Evolutionary conservation across 2,888 invertebrate species (phyloP).

Genomic region (Oegoconia quadripuncta): DNA sequence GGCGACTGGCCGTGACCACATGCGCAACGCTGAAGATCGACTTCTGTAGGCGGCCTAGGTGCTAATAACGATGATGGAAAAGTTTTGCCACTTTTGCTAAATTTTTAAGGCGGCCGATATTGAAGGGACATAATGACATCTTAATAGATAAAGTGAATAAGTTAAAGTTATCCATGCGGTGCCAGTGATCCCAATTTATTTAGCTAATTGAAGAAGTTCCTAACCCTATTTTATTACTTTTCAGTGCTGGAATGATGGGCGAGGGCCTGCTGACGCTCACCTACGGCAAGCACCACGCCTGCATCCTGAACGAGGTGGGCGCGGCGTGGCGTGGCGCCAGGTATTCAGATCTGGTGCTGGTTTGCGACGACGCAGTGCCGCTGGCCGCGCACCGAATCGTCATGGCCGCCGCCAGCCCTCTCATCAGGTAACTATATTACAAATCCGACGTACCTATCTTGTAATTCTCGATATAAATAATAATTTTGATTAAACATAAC

Average conservation of each 20-base stretch:
- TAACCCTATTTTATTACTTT: slow-evolving; percentile 18
- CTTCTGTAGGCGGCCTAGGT: no score
- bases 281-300: slow-evolving; percentile 96
- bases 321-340: slow-evolving; percentile 92
- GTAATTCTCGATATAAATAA: no score
- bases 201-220: neutral
- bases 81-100: no score
- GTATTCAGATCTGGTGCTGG: slow-evolving; percentile 91
- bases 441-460: no score
- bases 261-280: slow-evolving; percentile 92
- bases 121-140: no score
- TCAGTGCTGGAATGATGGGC: slow-evolving; percentile 80
- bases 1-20: no score
- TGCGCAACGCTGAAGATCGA: no score
- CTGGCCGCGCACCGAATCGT: slow-evolving; percentile 91
- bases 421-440: slow-evolving; percentile 81
- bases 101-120: no score
- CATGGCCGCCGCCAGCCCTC: slow-evolving; percentile 92
- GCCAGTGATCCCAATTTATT: neutral
- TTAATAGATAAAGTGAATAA: no score
- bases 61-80: no score
- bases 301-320: slow-evolving; percentile 93
- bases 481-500: no score
- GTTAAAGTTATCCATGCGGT: no score
- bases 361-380: slow-evolving; percentile 90